Evolutionary conservation across 2,888 invertebrate genomes (phyloP).

Genomic region (Drosophila mulleri): DNA sequence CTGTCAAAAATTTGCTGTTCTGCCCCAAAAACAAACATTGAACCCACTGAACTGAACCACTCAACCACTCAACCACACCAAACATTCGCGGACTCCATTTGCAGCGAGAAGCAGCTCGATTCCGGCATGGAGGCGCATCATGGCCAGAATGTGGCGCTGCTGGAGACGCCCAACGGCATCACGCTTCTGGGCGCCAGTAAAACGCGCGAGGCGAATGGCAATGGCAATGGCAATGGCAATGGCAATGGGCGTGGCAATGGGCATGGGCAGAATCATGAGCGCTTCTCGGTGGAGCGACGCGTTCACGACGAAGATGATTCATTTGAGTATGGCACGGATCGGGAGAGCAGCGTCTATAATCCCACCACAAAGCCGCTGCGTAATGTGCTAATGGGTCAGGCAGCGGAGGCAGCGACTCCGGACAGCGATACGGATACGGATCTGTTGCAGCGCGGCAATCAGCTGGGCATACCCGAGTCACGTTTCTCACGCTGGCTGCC

Average conservation of each 20-base stretch:
- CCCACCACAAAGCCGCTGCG: constrained; percentile 83
- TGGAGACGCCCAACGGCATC: constrained; percentile 84
- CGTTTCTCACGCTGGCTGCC: constrained; percentile 84
- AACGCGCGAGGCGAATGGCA: constrained; percentile 46
- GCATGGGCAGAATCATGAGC: constrained; percentile 53
- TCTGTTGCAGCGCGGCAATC: constrained; percentile 81
- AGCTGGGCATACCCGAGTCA: constrained; percentile 84
- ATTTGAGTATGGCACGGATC: constrained; percentile 83
- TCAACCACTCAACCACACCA: not conserved
- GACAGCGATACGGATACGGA: constrained; percentile 53
- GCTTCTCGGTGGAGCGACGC: constrained; percentile 70
- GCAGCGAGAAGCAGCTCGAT: constrained; percentile 68
- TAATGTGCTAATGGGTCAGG: constrained; percentile 72
- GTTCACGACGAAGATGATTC: constrained; percentile 82
- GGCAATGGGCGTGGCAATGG: constrained; percentile 14
- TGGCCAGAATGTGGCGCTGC: constrained; percentile 82
- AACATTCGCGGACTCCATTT: constrained; percentile 17
- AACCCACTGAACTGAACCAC: not conserved
- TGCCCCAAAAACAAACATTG: constrained; percentile 12
- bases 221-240: constrained; percentile 31
- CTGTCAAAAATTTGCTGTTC: constrained; percentile 47
- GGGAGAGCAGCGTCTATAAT: constrained; percentile 84
- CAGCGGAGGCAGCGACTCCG: constrained; percentile 40
- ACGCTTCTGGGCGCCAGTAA: constrained; percentile 77
- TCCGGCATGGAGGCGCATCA: constrained; percentile 63